Percentiles rank a stretch among this genome's conserved stretches.
phyloP scores from a whole-genome alignment of 2,888 invertebrate genomes.

The Hanleya hanleyi region DNA sequence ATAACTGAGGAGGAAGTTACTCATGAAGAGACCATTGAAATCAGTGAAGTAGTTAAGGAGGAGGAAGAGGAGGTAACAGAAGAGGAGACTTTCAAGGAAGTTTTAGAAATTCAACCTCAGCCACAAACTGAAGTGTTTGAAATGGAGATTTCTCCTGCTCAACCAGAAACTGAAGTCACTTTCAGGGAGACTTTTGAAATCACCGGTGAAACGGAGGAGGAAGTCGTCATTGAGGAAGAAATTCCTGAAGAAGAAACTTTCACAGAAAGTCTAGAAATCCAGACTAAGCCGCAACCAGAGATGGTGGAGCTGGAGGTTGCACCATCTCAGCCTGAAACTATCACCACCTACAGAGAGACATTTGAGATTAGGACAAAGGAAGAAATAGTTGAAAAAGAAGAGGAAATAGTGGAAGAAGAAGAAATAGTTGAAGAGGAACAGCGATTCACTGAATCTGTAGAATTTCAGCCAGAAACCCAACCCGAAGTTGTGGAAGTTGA shows the following conservation, averaged over 20 bases:
- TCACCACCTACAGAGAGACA: background rate
- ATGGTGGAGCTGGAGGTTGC: slow-evolving; percentile 16
- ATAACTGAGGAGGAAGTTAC: slow-evolving; percentile 17
- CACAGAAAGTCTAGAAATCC: slow-evolving; percentile 6
- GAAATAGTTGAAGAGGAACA: slow-evolving; percentile 22
- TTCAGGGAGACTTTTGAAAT: slow-evolving; percentile 11
- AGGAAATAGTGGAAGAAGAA: slow-evolving; percentile 19
- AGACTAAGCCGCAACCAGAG: slow-evolving; percentile 18
- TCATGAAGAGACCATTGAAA: slow-evolving; percentile 27
- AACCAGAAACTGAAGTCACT: slow-evolving; percentile 8
- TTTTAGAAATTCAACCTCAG: slow-evolving; percentile 24
- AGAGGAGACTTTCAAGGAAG: slow-evolving; percentile 24
- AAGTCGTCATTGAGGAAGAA: slow-evolving; percentile 23
- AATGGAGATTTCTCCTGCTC: slow-evolving; percentile 8
- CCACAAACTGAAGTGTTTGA: slow-evolving; percentile 17
- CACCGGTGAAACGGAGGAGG: background rate
- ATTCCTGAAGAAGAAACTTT: slow-evolving; percentile 41
- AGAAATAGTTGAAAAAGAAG: background rate
- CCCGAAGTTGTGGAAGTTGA: slow-evolving; percentile 24
- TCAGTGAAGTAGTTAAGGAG: slow-evolving; percentile 25
- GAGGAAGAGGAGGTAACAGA: slow-evolving; percentile 42
- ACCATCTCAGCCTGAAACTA: slow-evolving; percentile 9
- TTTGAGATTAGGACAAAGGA: slow-evolving; percentile 18
- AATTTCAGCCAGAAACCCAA: slow-evolving; percentile 27
- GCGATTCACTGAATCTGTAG: too few relatives aligned